phyloP scores from a whole-genome alignment of 2,888 invertebrate genomes.

The Cremastinae sp. region DNA sequence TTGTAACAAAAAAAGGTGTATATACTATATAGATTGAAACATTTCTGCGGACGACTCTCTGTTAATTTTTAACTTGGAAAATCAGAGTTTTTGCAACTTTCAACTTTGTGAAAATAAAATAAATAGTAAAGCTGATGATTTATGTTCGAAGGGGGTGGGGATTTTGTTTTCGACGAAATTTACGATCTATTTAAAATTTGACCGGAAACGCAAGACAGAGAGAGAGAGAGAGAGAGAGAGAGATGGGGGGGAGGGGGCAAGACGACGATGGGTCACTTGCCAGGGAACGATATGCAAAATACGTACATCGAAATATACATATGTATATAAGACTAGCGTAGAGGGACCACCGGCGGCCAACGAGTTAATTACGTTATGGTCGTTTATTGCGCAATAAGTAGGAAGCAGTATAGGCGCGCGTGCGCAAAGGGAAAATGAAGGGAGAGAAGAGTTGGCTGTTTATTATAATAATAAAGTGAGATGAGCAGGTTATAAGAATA shows the following conservation, averaged over 20 bases:
- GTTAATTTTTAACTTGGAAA: too few species aligned
- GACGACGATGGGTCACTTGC: constrained; percentile 47
- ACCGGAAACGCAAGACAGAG: constrained; percentile 31
- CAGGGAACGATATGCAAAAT: constrained; percentile 49
- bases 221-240: too few species aligned
- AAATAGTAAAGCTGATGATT: not conserved
- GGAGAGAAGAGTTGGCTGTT: constrained; percentile 11
- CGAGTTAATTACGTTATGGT: constrained; percentile 58
- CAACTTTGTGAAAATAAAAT: not conserved
- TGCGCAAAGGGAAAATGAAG: constrained; percentile 30
- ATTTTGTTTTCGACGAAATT: constrained; percentile 35
- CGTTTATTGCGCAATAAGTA: constrained; percentile 54
- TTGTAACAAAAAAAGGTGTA: too few species aligned
- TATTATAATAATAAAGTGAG: too few species aligned
- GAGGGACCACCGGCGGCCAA: too few species aligned
- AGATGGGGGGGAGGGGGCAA: too few species aligned
- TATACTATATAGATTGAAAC: not conserved
- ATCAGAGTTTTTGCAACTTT: not conserved
- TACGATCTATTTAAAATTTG: constrained; percentile 38
- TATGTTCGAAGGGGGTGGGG: not conserved
- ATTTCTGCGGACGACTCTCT: too few species aligned
- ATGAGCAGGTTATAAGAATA: too few species aligned
- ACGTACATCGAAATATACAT: constrained; percentile 40
- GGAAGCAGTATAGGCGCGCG: constrained; percentile 39
- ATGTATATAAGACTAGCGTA: too few species aligned